Base-by-base conservation (phyloP, 2,113 vertebrate species). In the Labrus mixtus region DNA sequence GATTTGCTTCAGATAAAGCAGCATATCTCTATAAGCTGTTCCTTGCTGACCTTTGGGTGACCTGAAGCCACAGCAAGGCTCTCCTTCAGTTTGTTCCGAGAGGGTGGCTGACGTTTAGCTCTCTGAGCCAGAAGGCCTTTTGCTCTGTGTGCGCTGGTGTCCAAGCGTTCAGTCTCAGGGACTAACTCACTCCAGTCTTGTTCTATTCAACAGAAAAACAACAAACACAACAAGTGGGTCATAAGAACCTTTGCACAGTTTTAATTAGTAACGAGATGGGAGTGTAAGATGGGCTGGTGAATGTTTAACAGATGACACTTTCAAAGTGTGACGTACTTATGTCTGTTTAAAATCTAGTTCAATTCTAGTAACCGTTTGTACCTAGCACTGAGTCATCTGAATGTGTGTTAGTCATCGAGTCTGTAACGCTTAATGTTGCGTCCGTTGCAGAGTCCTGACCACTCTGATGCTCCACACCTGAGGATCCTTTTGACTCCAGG, bases 101-200 rank as follows among this genome's bases (percentile, higher is more conserved):
- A 95, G 11, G 97, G 97, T 25, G 95, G 96, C 73, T 97, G 96
- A 10, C 96, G 94, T 84, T 93, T 96, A 54, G 96, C 95, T 87
- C 95, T 96, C 90, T 96, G 95, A 48, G 96, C 96, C 83, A 97
- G 95, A 71, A 95, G 93, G 76, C 94, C 96, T 90, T 95, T 96
- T 58, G 96, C 96, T 85, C 90, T 95, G 88, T 97, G 96, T 10
- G 93, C 96, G 58, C 97, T 98, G 82, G 96, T 96, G 89, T 98
- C 96, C 92, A 98, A 87, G 25, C 93, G 95, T 78, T 95, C 95
- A 0, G 95, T 97, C 89, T 97, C 95, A 4, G 95, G 96, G 62
- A 97, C 93, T 79, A 92, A 81, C 51, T 93, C 94, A 73, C 82
- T 93, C 95, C 95, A 97, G 92, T 96, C 95, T 85, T 82, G 63